Evolutionary conservation across 2,888 invertebrate genomes (phyloP).

Genomic region (Choreutis nemorana): DNA sequence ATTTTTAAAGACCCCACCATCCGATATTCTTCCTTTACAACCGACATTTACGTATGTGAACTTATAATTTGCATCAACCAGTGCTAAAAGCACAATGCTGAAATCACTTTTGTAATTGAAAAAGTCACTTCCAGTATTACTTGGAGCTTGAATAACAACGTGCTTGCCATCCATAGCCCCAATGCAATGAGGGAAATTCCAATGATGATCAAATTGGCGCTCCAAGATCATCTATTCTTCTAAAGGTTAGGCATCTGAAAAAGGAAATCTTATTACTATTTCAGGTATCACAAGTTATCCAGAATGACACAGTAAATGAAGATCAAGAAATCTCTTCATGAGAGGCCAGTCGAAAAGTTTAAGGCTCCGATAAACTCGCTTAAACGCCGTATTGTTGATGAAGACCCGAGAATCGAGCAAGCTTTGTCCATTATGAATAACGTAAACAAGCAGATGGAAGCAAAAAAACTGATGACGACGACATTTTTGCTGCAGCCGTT

Average conservation of each 20-base stretch:
- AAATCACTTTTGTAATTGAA: conserved; percentile 5
- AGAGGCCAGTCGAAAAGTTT: conserved; percentile 15
- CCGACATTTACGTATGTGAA: conserved; percentile 4
- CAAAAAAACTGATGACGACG: conserved; percentile 13
- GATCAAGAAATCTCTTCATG: conserved; percentile 13
- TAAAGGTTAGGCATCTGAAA: conserved; percentile 9
- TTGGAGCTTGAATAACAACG: conserved; percentile 3
- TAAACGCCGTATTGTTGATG: conserved; percentile 13
- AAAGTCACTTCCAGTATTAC: conserved; percentile 4
- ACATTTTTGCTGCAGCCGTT: too few species aligned
- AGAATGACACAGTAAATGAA: conserved; percentile 12
- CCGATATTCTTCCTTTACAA: conserved; percentile 5
- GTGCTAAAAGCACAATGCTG: conserved; percentile 6
- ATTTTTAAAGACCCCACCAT: conserved; percentile 6
- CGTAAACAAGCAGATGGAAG: conserved; percentile 15
- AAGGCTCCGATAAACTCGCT: conserved; percentile 14
- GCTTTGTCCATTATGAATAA: conserved; percentile 15
- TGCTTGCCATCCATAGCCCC: conserved; percentile 9
- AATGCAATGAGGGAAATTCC: conserved; percentile 8
- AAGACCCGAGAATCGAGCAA: conserved; percentile 13
- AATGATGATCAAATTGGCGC: conserved; percentile 12
- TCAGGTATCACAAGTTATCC: conserved; percentile 11
- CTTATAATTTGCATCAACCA: conserved; percentile 8
- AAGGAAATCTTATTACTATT: conserved; percentile 11
- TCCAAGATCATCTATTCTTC: conserved; percentile 12